Evolutionary conservation across 1,140 invertebrate species (phyloP).

Genomic region (Tetramorium parvispinum): DNA sequence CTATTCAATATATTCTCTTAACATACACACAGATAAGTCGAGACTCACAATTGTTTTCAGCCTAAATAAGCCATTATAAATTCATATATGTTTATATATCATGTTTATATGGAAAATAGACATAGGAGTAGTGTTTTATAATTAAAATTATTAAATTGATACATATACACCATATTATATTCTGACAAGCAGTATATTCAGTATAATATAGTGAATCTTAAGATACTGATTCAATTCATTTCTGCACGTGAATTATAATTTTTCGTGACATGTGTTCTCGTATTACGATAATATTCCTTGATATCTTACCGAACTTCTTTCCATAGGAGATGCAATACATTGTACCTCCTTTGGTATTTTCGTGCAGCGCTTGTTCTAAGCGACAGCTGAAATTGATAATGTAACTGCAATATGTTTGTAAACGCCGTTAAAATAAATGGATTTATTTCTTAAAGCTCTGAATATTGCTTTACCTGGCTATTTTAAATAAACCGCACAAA

Average conservation of each 20-base stretch:
- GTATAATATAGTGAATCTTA: conserved; percentile 17
- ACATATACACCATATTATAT: neutral
- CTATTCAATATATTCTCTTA: neutral
- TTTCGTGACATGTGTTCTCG: neutral
- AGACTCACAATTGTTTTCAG: neutral
- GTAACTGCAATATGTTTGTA: neutral
- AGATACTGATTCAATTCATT: neutral
- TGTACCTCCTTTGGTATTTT: too few relatives aligned
- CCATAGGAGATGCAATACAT: neutral
- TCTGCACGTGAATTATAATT: neutral
- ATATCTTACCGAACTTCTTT: neutral
- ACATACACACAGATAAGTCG: neutral
- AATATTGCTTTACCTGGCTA: conserved; percentile 61
- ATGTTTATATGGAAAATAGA: neutral
- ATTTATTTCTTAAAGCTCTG: neutral
- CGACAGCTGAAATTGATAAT: conserved; percentile 23
- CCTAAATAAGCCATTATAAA: neutral
- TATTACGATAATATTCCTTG: conserved; percentile 7
- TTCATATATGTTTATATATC: neutral
- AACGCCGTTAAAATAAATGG: neutral
- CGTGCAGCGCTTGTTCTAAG: conserved; percentile 21
- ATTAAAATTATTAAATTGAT: neutral
- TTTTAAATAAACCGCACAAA: conserved; percentile 63
- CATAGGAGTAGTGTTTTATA: neutral
- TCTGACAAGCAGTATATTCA: neutral